Conservation (phyloP, 2,113 vertebrate genomes). For the Rhinopomastus cyanomelas region DNA sequence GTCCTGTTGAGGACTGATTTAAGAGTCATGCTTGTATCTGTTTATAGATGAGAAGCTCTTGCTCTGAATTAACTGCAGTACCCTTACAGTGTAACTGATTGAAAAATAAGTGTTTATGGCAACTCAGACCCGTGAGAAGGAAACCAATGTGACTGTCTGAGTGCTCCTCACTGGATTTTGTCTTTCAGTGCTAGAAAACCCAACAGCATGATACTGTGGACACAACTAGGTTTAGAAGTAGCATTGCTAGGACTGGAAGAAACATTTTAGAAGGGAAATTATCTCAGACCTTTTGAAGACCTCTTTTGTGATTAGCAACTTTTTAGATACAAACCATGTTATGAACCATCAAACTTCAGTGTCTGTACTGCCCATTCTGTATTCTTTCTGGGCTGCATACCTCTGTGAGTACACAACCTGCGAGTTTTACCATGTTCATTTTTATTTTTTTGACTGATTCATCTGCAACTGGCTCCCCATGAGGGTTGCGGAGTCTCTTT, state of each 20-base stretch:
- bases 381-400: neutral
- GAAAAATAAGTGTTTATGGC: neutral
- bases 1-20: neutral
- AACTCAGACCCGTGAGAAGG: neutral
- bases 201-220: neutral
- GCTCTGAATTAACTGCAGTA: neutral
- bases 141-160: neutral
- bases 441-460: neutral
- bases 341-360: neutral
- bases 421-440: neutral
- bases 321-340: neutral
- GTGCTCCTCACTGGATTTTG: neutral
- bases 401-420: neutral
- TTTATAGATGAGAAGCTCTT: neutral
- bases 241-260: neutral
- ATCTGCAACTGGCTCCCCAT: no score
- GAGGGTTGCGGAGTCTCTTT: no score
- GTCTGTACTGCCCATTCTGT: neutral
- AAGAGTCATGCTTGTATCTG: neutral
- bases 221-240: no score
- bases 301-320: neutral
- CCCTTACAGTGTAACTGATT: neutral
- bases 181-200: neutral
- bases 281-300: accelerated
- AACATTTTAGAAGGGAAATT: neutral